Evolutionary conservation across 2,797 vertebrate genomes (phyloP), one percentile per base, ranked within the genome.

Genomic region (Helostoma temminkii): DNA sequence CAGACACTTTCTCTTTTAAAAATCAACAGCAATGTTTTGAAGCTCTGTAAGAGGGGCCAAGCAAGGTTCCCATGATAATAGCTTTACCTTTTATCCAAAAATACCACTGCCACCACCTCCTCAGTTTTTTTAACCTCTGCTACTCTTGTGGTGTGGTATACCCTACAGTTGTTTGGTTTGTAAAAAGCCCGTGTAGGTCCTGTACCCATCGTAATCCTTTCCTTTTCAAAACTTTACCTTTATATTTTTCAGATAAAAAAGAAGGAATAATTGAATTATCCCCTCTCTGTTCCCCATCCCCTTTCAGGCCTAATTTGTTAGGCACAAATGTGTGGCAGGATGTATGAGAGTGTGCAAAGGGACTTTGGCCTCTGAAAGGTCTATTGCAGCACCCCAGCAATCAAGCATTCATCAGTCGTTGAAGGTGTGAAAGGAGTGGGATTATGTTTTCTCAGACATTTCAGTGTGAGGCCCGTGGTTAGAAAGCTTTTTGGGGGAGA

Each of bases 231-330:
- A 57, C 22, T 93, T n/a, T 90, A 93, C 94, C 95, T 91, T 92
- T 82, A 89, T 80, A 89, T 87, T 90, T 80, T 67, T 63, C 57
- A 55, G 62, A 85, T 84, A 63, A 84, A 86, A 81, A 78, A 93
- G 90, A 88, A 90, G 94, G 92, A n/a, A 92, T 96, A 95, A 96
- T 96, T 96, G 94, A 96, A 96, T 96, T 96, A 96, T 96, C 94
- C 95, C 94, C 77, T 92, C 76, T 87, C 76, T 86, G 76, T 88
- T 85, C 82, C 63, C 70, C 76, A 50, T 77, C 61, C 61, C 68
- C 73, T 80, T 96, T 96, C 95, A 96, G 93, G 92, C 43, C 94
- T 95, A 94, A 95, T 97, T 96, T 96, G 95, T 95, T 95, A 95
- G 94, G 94, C 94, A 95, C 93, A 95, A 96, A 95, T 95, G 95